A percentile compares a stretch with the other conserved stretches of the same genome.
Evolutionary conservation across 2,797 vertebrate genomes (phyloP).

Genomic region (Bucorvus abyssinicus): DNA sequence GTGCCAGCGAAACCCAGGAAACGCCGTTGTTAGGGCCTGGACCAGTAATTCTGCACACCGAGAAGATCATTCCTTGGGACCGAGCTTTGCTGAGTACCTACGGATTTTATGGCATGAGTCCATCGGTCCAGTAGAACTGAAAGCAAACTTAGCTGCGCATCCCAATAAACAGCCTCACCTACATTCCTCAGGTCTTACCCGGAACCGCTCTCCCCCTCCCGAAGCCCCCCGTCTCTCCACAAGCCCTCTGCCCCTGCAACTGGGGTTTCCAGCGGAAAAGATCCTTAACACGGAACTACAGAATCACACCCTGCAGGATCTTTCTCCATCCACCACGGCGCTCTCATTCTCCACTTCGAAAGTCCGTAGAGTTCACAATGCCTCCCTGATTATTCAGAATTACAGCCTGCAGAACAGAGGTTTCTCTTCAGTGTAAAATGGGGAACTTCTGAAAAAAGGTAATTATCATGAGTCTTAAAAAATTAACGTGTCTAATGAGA

Average conservation of each 20-base stretch:
- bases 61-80: not conserved
- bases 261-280: not conserved
- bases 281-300: not conserved
- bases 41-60: not conserved
- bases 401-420: constrained; percentile 24
- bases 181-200: not conserved
- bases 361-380: not conserved
- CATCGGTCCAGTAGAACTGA: not conserved
- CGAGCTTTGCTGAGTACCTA: not conserved
- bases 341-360: not conserved
- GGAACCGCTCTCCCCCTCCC: not conserved
- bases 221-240: not conserved
- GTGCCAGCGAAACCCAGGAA: not conserved
- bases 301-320: not conserved
- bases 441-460: constrained; percentile 6
- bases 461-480: constrained; percentile 48
- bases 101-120: not conserved
- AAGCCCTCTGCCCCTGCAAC: not conserved
- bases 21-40: not conserved
- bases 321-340: not conserved
- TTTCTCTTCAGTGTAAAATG: not conserved
- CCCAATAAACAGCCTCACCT: not conserved
- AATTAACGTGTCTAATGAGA: constrained; percentile 58
- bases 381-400: not conserved
- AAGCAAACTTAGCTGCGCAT: not conserved